phyloP scores from a whole-genome alignment of 2,888 invertebrate species.

The Cerceris rybyensis region DNA sequence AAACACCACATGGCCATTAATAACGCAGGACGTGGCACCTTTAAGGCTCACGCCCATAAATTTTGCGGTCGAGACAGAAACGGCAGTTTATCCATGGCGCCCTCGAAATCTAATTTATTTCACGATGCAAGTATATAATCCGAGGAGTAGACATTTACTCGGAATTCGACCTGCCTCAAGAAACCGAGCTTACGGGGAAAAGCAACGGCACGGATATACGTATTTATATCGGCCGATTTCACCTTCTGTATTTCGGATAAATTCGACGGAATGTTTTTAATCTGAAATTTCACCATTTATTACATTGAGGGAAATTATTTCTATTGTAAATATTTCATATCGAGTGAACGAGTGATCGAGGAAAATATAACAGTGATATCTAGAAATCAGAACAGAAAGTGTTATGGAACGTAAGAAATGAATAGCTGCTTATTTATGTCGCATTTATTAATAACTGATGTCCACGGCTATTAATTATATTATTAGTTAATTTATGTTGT shows the following conservation, averaged over 20 bases:
- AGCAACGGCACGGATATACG: background rate
- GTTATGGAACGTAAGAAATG: too few relatives aligned
- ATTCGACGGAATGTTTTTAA: background rate
- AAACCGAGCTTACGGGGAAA: conserved; percentile 6
- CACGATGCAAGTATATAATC: conserved; percentile 26
- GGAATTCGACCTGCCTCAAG: conserved; percentile 6
- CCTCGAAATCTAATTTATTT: conserved; percentile 58
- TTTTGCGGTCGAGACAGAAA: conserved; percentile 40
- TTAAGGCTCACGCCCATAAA: conserved; percentile 48
- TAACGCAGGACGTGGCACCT: conserved; percentile 49
- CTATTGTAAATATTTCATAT: too few relatives aligned
- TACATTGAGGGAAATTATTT: too few relatives aligned
- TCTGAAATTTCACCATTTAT: too few relatives aligned
- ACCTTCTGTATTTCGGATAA: background rate
- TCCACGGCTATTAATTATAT: too few relatives aligned
- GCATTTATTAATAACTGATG: too few relatives aligned
- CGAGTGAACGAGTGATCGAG: too few relatives aligned
- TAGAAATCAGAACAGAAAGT: too few relatives aligned
- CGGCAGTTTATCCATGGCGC: conserved; percentile 48
- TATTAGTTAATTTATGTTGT: too few relatives aligned
- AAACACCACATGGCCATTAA: conserved; percentile 51
- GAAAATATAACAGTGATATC: too few relatives aligned
- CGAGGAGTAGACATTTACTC: conserved; percentile 22
- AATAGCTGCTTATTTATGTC: too few relatives aligned
- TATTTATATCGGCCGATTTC: background rate